phyloP scores from a whole-genome alignment of 2,888 invertebrate species.

The Agonopterix subpropinquella region DNA sequence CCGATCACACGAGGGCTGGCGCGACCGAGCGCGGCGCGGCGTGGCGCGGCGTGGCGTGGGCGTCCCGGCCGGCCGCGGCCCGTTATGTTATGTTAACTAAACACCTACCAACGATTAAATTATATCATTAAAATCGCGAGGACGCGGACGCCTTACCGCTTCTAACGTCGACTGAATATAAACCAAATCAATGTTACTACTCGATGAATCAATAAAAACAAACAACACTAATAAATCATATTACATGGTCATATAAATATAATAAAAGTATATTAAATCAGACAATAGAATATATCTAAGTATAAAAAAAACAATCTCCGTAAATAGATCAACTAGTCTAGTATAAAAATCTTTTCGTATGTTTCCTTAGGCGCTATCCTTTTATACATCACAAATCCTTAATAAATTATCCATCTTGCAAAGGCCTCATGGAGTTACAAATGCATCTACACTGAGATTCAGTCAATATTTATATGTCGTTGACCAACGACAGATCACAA shows the following conservation, averaged over 20 bases:
- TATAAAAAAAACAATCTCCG: slow-evolving; percentile 76
- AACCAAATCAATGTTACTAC: slow-evolving; percentile 60
- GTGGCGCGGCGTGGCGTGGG: slow-evolving; percentile 14
- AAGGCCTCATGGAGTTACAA: slow-evolving; percentile 76
- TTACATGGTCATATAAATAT: slow-evolving; percentile 70
- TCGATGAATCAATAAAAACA: slow-evolving; percentile 71
- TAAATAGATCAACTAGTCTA: slow-evolving; percentile 76
- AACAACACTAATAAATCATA: slow-evolving; percentile 76
- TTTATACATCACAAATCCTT: slow-evolving; percentile 76
- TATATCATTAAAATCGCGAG: slow-evolving; percentile 57
- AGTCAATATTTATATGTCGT: slow-evolving; percentile 76
- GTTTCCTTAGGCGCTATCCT: slow-evolving; percentile 77
- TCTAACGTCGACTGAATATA: slow-evolving; percentile 51
- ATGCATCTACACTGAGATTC: slow-evolving; percentile 77
- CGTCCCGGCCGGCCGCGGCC: slow-evolving; percentile 18
- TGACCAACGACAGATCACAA: slow-evolving; percentile 76
- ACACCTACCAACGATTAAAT: slow-evolving; percentile 66
- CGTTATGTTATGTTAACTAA: slow-evolving; percentile 43
- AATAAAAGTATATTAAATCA: slow-evolving; percentile 75
- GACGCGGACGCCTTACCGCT: slow-evolving; percentile 14
- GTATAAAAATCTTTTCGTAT: slow-evolving; percentile 77
- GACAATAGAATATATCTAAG: slow-evolving; percentile 76
- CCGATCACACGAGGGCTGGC: slow-evolving; percentile 33
- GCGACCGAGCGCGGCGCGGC: slow-evolving; percentile 6
- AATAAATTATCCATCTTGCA: slow-evolving; percentile 73